Evolutionary conservation across 2,888 invertebrate species (phyloP).

Genomic region (Cosmorhoe ocellata): DNA sequence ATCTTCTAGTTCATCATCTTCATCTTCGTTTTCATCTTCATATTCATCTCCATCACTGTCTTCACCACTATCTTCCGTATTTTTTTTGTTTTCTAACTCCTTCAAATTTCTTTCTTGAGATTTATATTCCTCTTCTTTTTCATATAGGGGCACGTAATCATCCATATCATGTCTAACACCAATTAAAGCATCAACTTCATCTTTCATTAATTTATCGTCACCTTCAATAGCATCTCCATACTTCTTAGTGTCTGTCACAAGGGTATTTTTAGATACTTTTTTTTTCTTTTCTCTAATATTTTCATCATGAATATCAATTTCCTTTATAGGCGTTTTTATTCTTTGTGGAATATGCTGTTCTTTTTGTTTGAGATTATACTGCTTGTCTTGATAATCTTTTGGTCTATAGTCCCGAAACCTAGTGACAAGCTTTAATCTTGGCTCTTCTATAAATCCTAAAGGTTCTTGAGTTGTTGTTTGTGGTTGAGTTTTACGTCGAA

Average conservation of each 20-base stretch:
- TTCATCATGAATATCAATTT: slow-evolving; percentile 10
- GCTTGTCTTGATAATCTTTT: slow-evolving; percentile 26
- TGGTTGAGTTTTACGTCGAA: slow-evolving; percentile 43
- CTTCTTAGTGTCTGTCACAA: slow-evolving; percentile 70
- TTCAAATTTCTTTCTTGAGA: slow-evolving; percentile 29
- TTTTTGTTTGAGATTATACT: slow-evolving; percentile 9
- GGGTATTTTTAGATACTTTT: slow-evolving; percentile 65
- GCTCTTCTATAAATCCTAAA: slow-evolving; percentile 37
- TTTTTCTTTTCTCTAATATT: slow-evolving; percentile 64
- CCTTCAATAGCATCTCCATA: slow-evolving; percentile 55
- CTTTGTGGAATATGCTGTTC: slow-evolving; percentile 21
- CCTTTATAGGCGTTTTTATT: slow-evolving; percentile 7
- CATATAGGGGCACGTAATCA: slow-evolving; percentile 67
- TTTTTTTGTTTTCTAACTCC: slow-evolving; percentile 30
- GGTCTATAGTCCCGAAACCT: slow-evolving; percentile 56
- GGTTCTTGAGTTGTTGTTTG: slow-evolving; percentile 47
- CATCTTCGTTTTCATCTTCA: slow-evolving; percentile 35
- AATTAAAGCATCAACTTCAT: slow-evolving; percentile 69
- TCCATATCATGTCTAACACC: slow-evolving; percentile 63
- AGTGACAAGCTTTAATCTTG: slow-evolving; percentile 58
- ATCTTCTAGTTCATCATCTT: slow-evolving; percentile 26
- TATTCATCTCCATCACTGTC: slow-evolving; percentile 41
- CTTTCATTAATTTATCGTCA: slow-evolving; percentile 57
- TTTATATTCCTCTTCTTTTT: slow-evolving; percentile 48
- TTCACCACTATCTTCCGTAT: slow-evolving; percentile 36